These are phyloP conservation scores for Pogonus chalceus DNA, from an alignment of 1,140 invertebrate species.

Conservation along the genomic window DNA sequence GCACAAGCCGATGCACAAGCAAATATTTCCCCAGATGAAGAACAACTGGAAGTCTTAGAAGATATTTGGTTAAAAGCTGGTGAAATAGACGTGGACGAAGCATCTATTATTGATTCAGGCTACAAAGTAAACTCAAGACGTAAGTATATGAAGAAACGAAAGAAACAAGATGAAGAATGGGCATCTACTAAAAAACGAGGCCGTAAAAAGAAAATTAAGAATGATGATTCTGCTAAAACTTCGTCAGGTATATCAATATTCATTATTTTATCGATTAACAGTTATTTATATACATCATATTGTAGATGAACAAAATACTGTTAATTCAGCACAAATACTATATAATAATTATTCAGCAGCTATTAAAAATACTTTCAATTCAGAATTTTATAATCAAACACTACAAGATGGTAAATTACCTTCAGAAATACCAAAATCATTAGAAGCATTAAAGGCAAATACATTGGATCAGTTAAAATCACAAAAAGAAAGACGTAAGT, in stretches of 20 bases:
- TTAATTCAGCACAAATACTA: not conserved
- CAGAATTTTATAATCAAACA: not conserved
- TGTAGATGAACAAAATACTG: too few species aligned
- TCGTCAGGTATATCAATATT: too few species aligned
- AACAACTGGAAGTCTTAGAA: constrained; percentile 63
- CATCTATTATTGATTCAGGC: constrained; percentile 41
- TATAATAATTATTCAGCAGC: not conserved
- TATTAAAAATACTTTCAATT: not conserved
- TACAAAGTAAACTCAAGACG: constrained; percentile 39
- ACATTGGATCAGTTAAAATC: not conserved
- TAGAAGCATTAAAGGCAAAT: not conserved
- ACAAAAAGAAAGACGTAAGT: not conserved
- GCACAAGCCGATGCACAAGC: constrained; percentile 41
- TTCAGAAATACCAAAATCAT: not conserved
- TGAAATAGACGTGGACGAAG: constrained; percentile 54
- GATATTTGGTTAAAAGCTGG: constrained; percentile 75
- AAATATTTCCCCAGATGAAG: constrained; percentile 48
- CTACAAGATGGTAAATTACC: not conserved
- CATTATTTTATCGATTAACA: too few species aligned
- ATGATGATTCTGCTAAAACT: too few species aligned
- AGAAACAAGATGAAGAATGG: constrained; percentile 18
- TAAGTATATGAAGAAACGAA: constrained; percentile 33
- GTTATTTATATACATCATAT: too few species aligned
- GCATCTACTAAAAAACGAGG: constrained; percentile 8
- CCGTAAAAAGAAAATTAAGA: constrained; percentile 16